Percentiles rank a stretch among this genome's conserved stretches.
phyloP scores from a whole-genome alignment of 2,797 vertebrate species.

The Oophaga sylvatica region DNA sequence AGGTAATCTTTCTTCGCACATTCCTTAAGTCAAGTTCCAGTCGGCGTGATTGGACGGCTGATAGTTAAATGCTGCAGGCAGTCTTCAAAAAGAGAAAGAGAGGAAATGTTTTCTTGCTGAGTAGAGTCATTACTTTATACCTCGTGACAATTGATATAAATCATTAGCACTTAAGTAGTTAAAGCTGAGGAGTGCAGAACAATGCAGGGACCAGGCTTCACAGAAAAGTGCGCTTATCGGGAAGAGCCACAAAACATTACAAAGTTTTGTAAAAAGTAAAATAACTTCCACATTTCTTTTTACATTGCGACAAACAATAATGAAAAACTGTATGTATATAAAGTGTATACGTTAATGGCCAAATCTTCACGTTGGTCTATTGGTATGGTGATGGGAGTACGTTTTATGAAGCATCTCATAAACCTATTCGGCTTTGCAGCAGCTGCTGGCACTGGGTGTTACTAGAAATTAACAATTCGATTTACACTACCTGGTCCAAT shows the following conservation, averaged over 20 bases:
- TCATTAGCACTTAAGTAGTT: conserved; percentile 64
- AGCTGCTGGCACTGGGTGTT: no score
- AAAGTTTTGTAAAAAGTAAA: neutral
- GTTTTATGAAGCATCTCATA: no score
- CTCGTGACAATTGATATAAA: conserved; percentile 67
- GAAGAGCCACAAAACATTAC: neutral
- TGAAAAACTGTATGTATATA: neutral
- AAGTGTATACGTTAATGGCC: no score
- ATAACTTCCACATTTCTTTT: neutral
- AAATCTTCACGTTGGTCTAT: no score
- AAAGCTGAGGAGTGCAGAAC: conserved; percentile 14
- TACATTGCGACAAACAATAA: neutral
- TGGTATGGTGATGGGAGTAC: no score
- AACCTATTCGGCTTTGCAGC: no score
- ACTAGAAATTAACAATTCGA: no score
- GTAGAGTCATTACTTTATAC: conserved; percentile 70
- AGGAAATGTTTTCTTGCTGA: conserved; percentile 69
- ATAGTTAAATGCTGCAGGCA: conserved; percentile 69
- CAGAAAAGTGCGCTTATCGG: conserved; percentile 5
- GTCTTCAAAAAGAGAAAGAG: conserved; percentile 67
- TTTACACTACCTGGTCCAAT: no score
- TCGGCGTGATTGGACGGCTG: conserved; percentile 65
- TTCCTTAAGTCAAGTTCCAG: conserved; percentile 70
- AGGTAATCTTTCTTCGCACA: conserved; percentile 70
- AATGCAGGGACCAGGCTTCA: conserved; percentile 17